phyloP scores from a whole-genome alignment of 2,888 invertebrate species.

The Prionchulus punctatus region DNA sequence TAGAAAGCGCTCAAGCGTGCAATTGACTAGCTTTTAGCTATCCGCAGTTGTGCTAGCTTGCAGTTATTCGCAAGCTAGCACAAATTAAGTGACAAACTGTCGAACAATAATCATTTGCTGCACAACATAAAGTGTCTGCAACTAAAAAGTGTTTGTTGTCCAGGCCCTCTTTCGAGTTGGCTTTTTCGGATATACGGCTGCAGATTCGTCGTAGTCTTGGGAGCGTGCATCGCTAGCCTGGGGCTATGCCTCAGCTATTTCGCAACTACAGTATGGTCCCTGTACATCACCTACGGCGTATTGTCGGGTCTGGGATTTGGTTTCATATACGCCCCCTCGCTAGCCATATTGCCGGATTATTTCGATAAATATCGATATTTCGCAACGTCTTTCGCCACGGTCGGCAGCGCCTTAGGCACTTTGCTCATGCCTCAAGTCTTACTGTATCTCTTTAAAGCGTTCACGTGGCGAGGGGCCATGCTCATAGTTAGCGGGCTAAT shows the following conservation, averaged over 20 bases:
- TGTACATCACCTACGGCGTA: not conserved
- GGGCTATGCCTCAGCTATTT: not conserved
- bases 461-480: not conserved
- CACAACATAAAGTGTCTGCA: too few relatives aligned
- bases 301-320: slow-evolving; percentile 1
- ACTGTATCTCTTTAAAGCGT: not conserved
- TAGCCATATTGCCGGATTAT: not conserved
- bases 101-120: too few relatives aligned
- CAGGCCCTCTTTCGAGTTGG: not conserved
- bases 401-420: slow-evolving; percentile 1
- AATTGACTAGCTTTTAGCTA: too few relatives aligned
- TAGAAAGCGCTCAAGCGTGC: too few relatives aligned
- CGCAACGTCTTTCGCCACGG: not conserved
- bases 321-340: not conserved
- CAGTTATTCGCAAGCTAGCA: too few relatives aligned
- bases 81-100: too few relatives aligned
- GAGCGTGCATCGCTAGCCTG: not conserved
- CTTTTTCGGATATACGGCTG: not conserved
- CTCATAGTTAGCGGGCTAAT: not conserved
- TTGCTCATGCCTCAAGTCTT: not conserved
- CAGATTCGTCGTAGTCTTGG: not conserved
- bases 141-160: too few relatives aligned
- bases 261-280: not conserved
- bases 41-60: too few relatives aligned
- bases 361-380: not conserved